phyloP scores from a whole-genome alignment of 2,888 invertebrate species.

The Cistogaster globosa region DNA sequence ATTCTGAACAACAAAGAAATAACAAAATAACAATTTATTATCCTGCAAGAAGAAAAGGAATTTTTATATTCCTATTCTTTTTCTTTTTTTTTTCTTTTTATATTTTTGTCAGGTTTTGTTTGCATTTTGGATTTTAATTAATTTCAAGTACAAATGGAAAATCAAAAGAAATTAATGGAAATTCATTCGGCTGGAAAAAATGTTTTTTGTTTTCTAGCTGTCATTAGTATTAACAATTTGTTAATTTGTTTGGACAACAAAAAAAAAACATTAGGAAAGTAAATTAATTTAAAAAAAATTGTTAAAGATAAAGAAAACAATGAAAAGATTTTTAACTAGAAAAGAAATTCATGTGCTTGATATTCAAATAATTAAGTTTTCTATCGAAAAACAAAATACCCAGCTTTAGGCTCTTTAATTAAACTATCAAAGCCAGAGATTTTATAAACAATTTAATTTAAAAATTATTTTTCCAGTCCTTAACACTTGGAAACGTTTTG shows the following conservation, averaged over 20 bases:
- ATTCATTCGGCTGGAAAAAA: not conserved
- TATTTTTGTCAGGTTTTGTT: not conserved
- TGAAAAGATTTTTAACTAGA: no score
- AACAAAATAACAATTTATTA: not conserved
- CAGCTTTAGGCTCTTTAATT: no score
- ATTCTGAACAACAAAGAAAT: not conserved
- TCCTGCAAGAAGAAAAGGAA: not conserved
- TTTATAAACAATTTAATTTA: no score
- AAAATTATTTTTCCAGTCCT: no score
- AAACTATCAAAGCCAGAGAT: no score
- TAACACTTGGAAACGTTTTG: no score
- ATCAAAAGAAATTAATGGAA: constrained; percentile 17
- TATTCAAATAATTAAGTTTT: no score
- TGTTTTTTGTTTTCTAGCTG: not conserved
- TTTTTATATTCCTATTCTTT: not conserved
- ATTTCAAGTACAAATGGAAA: not conserved
- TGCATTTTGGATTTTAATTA: not conserved
- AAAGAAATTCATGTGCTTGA: no score
- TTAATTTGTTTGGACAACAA: constrained; percentile 11
- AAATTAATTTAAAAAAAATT: not conserved
- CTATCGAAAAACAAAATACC: no score
- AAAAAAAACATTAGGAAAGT: not conserved
- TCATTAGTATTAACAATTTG: constrained; percentile 8
- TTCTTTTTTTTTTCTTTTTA: no score
- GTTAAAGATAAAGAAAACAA: no score